phyloP scores from a whole-genome alignment of 1,140 invertebrate genomes.

The Aethina tumida region DNA sequence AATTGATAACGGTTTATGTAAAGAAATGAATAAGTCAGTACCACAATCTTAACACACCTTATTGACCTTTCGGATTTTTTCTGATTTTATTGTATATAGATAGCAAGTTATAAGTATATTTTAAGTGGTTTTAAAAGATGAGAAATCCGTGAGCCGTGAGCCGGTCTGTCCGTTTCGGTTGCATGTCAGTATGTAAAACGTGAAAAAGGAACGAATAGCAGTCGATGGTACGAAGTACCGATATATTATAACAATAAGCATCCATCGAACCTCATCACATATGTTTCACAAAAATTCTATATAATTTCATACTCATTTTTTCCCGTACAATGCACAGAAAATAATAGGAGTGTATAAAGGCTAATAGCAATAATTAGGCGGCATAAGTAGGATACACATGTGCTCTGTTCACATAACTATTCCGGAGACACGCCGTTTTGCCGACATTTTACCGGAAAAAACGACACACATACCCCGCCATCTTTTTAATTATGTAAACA shows the following conservation, averaged over 20 bases:
- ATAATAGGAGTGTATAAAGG: slow-evolving; percentile 26
- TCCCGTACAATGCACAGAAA: slow-evolving; percentile 30
- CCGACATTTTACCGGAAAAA: slow-evolving; percentile 14
- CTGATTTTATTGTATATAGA: too few species aligned
- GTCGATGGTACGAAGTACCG: slow-evolving; percentile 13
- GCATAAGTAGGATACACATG: slow-evolving; percentile 30
- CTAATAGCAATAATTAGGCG: slow-evolving; percentile 32
- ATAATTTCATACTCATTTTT: slow-evolving; percentile 30
- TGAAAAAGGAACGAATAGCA: slow-evolving; percentile 5
- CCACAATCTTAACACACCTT: too few species aligned
- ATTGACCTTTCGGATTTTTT: too few species aligned
- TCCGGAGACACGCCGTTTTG: slow-evolving; percentile 10
- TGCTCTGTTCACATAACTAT: slow-evolving; percentile 29
- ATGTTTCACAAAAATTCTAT: slow-evolving; percentile 32
- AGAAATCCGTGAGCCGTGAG: not conserved
- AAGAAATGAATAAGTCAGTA: too few species aligned
- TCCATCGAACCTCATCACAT: slow-evolving; percentile 26
- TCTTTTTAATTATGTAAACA: too few species aligned
- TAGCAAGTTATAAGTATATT: too few species aligned
- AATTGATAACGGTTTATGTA: too few species aligned
- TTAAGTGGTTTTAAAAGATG: too few species aligned
- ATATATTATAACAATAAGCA: slow-evolving; percentile 23
- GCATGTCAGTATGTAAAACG: slow-evolving; percentile 12
- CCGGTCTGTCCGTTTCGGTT: not conserved
- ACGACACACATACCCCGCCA: too few species aligned